Conservation (phyloP, 2,888 invertebrate species). For the Chrysomela aeneicollis region DNA sequence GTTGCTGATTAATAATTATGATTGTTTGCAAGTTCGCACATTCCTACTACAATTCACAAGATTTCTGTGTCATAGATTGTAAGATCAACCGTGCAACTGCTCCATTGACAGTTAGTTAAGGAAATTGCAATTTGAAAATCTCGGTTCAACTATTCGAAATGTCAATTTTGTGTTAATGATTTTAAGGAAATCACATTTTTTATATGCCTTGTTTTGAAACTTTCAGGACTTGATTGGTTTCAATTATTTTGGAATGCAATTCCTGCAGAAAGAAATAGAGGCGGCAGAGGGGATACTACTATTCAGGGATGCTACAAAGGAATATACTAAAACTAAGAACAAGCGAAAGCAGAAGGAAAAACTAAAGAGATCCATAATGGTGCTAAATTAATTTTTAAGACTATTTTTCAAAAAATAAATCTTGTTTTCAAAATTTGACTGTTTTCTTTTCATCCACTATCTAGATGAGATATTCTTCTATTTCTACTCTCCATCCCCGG, state of each 20-base stretch:
- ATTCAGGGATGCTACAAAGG: slow-evolving; percentile 78
- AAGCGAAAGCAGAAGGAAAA: slow-evolving; percentile 69
- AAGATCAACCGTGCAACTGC: too few relatives aligned
- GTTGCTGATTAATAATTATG: not conserved
- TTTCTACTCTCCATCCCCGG: too few relatives aligned
- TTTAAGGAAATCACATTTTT: too few relatives aligned
- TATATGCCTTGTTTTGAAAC: slow-evolving; percentile 21
- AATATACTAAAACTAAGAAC: slow-evolving; percentile 70
- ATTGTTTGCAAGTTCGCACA: not conserved
- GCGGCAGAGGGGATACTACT: slow-evolving; percentile 76
- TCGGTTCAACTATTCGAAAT: too few relatives aligned
- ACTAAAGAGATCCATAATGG: slow-evolving; percentile 69
- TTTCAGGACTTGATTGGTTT: slow-evolving; percentile 83
- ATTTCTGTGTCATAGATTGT: not conserved
- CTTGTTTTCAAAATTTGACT: slow-evolving; percentile 22
- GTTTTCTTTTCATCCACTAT: not conserved
- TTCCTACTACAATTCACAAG: not conserved
- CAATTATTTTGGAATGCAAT: slow-evolving; percentile 83
- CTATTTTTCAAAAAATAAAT: too few relatives aligned
- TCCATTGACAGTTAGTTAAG: too few relatives aligned
- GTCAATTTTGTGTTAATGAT: too few relatives aligned
- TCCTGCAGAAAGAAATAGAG: slow-evolving; percentile 79
- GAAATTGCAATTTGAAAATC: too few relatives aligned
- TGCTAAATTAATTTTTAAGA: slow-evolving; percentile 31
- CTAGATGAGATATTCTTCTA: too few relatives aligned